Conservation (phyloP, 2,888 invertebrate species). For the Linnaemya vulpina region DNA sequence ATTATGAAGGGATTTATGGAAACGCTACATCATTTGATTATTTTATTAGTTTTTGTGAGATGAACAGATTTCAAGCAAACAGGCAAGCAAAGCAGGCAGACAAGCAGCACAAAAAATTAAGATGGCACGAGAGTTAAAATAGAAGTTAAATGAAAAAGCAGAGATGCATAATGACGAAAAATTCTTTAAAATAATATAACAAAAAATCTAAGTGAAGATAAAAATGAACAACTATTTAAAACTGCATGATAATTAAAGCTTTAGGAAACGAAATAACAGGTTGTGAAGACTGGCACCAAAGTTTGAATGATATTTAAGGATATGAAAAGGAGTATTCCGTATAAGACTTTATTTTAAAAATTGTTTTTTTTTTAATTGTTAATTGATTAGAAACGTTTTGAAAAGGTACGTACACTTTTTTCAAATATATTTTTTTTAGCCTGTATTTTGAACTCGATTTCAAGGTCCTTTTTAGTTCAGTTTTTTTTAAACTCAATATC, state of each 20-base stretch:
- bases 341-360: too few species aligned
- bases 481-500: too few species aligned
- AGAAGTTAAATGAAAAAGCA: conserved; percentile 38
- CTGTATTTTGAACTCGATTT: too few species aligned
- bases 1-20: conserved; percentile 55
- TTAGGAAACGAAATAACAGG: conserved; percentile 3
- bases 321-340: not conserved
- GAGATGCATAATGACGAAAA: conserved; percentile 8
- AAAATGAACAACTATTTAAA: not conserved
- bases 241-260: conserved; percentile 4
- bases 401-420: not conserved
- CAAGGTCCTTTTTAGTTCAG: too few species aligned
- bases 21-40: conserved; percentile 38
- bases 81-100: conserved; percentile 79
- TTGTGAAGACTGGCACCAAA: conserved; percentile 30
- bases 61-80: conserved; percentile 79
- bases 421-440: not conserved
- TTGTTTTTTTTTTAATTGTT: too few species aligned
- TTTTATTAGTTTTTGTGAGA: conserved; percentile 63
- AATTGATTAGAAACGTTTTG: too few species aligned
- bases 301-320: not conserved
- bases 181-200: not conserved
- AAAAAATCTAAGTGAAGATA: conserved; percentile 13
- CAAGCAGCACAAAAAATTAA: conserved; percentile 74
- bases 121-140: conserved; percentile 73